Conservation (phyloP, 2,113 vertebrate genomes). For the Hippolais icterina region DNA sequence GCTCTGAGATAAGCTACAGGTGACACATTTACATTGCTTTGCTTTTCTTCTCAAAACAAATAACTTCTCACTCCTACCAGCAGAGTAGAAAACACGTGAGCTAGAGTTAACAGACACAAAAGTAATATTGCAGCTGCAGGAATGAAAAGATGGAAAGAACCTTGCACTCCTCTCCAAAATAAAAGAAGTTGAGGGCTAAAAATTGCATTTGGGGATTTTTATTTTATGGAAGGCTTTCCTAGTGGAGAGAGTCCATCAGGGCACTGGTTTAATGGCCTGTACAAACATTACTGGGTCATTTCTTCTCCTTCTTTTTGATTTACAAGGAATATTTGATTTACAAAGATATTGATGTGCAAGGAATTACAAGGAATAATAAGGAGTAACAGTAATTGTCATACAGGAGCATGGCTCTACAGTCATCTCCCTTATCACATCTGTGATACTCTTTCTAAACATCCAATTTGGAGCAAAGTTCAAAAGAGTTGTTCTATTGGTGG, state of each 20-base stretch:
- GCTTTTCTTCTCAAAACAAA: background rate
- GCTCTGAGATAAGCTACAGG: background rate
- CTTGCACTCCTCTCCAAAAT: background rate
- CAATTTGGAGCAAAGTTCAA: background rate
- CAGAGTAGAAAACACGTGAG: background rate
- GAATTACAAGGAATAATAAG: background rate
- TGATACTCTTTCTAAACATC: background rate
- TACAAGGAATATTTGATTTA: background rate
- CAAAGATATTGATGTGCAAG: background rate
- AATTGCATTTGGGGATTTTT: background rate
- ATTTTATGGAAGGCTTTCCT: background rate
- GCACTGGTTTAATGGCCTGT: background rate
- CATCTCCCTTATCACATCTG: background rate
- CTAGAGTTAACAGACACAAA: background rate
- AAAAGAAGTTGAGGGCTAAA: background rate
- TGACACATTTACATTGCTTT: background rate
- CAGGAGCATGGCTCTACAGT: background rate
- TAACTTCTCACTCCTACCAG: background rate
- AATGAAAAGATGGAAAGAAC: background rate
- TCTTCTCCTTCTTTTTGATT: background rate
- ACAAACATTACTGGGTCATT: background rate
- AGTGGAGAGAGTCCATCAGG: background rate
- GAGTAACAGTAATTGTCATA: background rate
- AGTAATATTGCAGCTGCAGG: background rate
- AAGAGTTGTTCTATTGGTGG: background rate